phyloP scores from a whole-genome alignment of 2,113 vertebrate genomes.

The Megaceryle torquata region DNA sequence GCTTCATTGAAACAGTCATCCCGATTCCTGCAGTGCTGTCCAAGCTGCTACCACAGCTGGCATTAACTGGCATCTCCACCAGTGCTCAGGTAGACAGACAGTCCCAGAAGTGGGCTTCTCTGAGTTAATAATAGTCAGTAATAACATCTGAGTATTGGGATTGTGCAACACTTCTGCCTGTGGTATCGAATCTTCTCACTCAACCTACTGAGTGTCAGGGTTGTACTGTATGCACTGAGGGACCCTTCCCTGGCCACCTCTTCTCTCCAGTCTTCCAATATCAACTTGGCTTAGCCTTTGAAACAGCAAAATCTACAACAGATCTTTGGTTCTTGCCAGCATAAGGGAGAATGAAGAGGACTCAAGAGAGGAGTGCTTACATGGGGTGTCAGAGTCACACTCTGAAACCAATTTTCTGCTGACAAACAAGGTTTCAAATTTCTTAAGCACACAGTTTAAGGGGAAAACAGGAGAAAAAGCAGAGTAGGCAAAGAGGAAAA shows the following conservation, averaged over 20 bases:
- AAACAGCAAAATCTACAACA: not conserved
- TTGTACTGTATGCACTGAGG: not conserved
- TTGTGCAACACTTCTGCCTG: not conserved
- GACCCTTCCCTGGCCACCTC: not conserved
- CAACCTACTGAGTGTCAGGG: not conserved
- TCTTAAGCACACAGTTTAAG: not conserved
- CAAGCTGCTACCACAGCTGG: not conserved
- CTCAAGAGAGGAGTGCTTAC: fast-evolving
- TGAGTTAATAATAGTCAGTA: not conserved
- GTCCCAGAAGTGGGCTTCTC: not conserved
- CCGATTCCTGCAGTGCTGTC: not conserved
- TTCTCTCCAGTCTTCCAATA: not conserved
- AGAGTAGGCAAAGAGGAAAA: not conserved
- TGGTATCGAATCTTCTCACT: not conserved
- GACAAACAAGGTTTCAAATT: not conserved
- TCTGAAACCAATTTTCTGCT: not conserved
- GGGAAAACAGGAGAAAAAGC: not conserved
- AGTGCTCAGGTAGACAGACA: not conserved
- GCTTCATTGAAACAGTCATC: not conserved
- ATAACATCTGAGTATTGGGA: fast-evolving
- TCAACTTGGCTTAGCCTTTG: not conserved
- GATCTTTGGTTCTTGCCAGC: not conserved
- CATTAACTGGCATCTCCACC: not conserved
- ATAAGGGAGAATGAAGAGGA: not conserved
- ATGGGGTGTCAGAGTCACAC: not conserved